Evolutionary conservation across 1,140 invertebrate species (phyloP).

Genomic region (Archivesica marissinica): DNA sequence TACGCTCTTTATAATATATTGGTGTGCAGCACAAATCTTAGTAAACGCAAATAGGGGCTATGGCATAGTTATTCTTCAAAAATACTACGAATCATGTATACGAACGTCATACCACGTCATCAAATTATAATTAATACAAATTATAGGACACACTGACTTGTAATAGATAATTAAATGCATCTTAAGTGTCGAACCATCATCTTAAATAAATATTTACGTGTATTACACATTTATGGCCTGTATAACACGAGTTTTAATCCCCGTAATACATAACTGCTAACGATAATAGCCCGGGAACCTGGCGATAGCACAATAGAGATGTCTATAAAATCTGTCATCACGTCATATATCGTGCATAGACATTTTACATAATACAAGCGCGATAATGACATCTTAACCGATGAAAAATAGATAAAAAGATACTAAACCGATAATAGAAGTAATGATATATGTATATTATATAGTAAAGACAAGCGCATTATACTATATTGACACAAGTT

Average conservation of each 20-base stretch:
- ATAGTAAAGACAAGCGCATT: background rate
- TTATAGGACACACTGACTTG: background rate
- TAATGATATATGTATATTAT: slow-evolving; percentile 27
- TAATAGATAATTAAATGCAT: background rate
- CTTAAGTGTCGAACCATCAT: background rate
- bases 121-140: slow-evolving; percentile 7
- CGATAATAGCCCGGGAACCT: slow-evolving; percentile 42
- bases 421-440: slow-evolving; percentile 52
- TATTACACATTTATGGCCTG: slow-evolving; percentile 57
- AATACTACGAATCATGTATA: too few species aligned
- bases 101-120: too few species aligned
- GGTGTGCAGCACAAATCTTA: too few species aligned
- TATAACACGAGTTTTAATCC: slow-evolving; percentile 49
- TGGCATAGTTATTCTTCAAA: too few species aligned
- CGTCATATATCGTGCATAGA: slow-evolving; percentile 44
- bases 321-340: slow-evolving; percentile 53
- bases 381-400: slow-evolving; percentile 13
- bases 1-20: too few species aligned
- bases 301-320: slow-evolving; percentile 28
- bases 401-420: slow-evolving; percentile 40
- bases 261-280: slow-evolving; percentile 43
- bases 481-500: slow-evolving; percentile 35
- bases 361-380: slow-evolving; percentile 41
- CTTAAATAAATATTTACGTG: slow-evolving; percentile 53
- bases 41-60: too few species aligned